A percentile compares a stretch with the other conserved stretches of the same genome.
Evolutionary conservation across 1,140 invertebrate species (phyloP).

Genomic region (Bursaphelenchus mucronatus): DNA sequence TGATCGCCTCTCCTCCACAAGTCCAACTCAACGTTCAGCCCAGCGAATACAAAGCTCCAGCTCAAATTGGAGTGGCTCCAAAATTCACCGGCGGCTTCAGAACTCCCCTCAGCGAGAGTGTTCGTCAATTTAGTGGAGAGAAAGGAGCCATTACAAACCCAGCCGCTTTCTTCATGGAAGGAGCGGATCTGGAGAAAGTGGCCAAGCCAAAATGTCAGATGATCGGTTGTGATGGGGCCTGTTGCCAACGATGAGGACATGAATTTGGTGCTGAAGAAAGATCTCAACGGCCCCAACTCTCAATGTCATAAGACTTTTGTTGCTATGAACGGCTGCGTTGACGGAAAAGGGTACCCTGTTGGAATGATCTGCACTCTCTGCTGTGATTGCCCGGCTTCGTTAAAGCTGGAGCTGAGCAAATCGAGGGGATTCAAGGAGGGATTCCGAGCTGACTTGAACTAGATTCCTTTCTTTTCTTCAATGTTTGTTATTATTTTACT

Average conservation of each 20-base stretch:
- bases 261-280: conserved; percentile 22
- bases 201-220: conserved; percentile 45
- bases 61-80: conserved; percentile 36
- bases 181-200: conserved; percentile 54
- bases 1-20: conserved; percentile 16
- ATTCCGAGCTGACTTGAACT: conserved; percentile 17
- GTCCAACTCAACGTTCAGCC: conserved; percentile 3
- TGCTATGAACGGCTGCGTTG: conserved; percentile 50
- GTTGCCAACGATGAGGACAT: conserved; percentile 55
- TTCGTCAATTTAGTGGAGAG: conserved; percentile 6
- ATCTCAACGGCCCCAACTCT: not conserved
- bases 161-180: conserved; percentile 51
- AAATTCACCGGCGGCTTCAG: conserved; percentile 46
- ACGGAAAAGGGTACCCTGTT: conserved; percentile 51
- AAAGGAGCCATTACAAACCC: conserved; percentile 47
- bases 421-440: conserved; percentile 42
- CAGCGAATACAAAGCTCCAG: conserved; percentile 18
- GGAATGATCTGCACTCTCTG: conserved; percentile 60
- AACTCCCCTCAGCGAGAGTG: conserved; percentile 3
- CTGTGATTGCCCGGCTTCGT: conserved; percentile 50
- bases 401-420: conserved; percentile 45
- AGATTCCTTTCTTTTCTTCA: too few species aligned
- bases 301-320: conserved; percentile 58
- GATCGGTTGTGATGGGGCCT: conserved; percentile 54
- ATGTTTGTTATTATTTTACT: too few species aligned